Evolutionary conservation across 2,797 vertebrate species (phyloP).

Genomic region (Ctenosaura bakeri): DNA sequence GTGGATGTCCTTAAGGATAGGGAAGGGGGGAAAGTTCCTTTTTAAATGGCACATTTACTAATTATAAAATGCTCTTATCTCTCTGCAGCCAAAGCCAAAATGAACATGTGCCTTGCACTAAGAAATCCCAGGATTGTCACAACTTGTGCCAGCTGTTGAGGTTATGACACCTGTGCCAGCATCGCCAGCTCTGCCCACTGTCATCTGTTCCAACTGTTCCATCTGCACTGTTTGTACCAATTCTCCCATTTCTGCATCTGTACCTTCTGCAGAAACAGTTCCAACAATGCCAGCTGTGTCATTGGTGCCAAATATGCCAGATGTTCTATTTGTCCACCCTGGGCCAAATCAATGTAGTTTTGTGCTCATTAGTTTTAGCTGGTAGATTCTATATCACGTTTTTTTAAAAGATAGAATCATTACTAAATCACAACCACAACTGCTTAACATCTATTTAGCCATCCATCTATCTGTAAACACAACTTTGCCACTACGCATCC

Average conservation of each 20-base stretch:
- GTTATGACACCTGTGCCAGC: conserved; percentile 99
- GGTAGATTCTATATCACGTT: conserved; percentile 90
- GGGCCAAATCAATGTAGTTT: conserved; percentile 96
- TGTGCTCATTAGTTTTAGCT: conserved; percentile 97
- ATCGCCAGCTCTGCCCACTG: conserved; percentile 95
- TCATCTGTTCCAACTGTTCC: conserved; percentile 98
- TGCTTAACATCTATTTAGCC: conserved; percentile 70
- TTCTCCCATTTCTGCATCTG: conserved; percentile 99
- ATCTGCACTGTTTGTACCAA: conserved; percentile 95
- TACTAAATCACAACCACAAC: conserved; percentile 77
- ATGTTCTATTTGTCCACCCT: conserved; percentile 99
- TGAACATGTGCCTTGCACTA: conserved; percentile 99
- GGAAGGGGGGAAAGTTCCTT: conserved; percentile 81
- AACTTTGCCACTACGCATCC: conserved; percentile 61
- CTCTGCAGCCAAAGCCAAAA: conserved; percentile 92
- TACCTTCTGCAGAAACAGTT: conserved; percentile 94
- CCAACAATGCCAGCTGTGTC: conserved; percentile 94
- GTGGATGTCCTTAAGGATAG: conserved; percentile 87
- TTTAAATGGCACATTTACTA: conserved; percentile 90
- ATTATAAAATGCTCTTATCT: conserved; percentile 92
- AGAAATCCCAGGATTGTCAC: conserved; percentile 99
- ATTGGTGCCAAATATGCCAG: conserved; percentile 98
- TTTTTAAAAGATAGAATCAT: conserved; percentile 84
- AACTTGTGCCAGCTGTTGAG: conserved; percentile 99
- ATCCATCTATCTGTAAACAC: conserved; percentile 63